Evolutionary conservation across 1,140 invertebrate species (phyloP).

Genomic region (Chlorops oryzae): DNA sequence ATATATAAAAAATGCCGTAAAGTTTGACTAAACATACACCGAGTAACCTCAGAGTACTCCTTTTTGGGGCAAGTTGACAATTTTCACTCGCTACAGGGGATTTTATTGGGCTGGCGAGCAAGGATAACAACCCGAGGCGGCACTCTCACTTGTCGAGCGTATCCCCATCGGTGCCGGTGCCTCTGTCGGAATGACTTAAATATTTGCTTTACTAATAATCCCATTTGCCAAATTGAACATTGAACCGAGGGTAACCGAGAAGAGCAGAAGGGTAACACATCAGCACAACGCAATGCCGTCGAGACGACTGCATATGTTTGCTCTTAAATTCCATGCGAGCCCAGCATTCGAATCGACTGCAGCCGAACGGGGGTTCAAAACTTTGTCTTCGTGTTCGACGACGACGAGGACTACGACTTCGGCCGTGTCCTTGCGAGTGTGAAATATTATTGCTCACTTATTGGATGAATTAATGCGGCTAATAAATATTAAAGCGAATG

Average conservation of each 20-base stretch:
- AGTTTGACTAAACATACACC: no score
- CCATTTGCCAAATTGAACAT: constrained; percentile 6
- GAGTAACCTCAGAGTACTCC: no score
- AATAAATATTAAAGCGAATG: constrained; percentile 8
- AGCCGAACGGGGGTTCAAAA: neutral
- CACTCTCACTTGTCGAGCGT: neutral
- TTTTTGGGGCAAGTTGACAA: no score
- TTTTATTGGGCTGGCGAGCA: neutral
- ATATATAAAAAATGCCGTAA: no score
- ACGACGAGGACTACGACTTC: neutral
- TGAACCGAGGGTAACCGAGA: no score
- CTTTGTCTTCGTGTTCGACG: neutral
- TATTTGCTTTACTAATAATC: constrained; percentile 12
- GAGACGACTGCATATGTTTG: neutral
- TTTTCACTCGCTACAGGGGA: neutral
- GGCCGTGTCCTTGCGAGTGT: neutral
- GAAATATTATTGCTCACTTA: constrained; percentile 16
- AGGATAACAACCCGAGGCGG: neutral
- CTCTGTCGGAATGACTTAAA: neutral
- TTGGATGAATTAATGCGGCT: constrained; percentile 13
- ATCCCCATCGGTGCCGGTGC: neutral
- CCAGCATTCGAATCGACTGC: neutral
- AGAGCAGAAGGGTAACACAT: neutral
- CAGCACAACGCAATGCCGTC: neutral
- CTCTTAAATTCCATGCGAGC: neutral